A percentile compares a stretch with the other conserved stretches of the same genome.
These are phyloP conservation scores for Pentalonia nigronervosa DNA, from an alignment of 1,140 invertebrate genomes.

Conservation along the genomic window DNA sequence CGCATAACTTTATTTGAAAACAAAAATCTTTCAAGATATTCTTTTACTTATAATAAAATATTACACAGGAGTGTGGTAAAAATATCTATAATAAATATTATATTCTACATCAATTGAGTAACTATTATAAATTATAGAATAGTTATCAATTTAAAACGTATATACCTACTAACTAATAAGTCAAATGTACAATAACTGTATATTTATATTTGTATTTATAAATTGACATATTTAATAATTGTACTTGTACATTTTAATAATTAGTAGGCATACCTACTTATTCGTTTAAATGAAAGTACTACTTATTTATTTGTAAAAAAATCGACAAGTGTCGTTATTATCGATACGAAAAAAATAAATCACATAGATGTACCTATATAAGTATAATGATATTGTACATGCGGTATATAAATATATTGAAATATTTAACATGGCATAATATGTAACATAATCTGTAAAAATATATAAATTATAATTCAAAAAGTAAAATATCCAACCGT, in stretches of 20 bases:
- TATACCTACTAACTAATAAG: background rate
- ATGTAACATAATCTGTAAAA: background rate
- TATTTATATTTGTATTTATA: background rate
- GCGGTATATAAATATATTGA: background rate
- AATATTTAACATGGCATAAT: background rate
- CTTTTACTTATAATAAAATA: background rate
- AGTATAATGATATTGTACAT: no score
- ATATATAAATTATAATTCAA: background rate
- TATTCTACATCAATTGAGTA: background rate
- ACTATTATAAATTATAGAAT: background rate
- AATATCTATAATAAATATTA: background rate
- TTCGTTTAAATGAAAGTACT: background rate
- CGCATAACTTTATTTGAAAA: background rate
- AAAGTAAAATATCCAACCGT: background rate
- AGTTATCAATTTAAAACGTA: background rate
- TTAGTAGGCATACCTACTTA: background rate
- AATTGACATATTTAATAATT: background rate
- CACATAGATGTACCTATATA: background rate
- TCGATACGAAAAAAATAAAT: background rate
- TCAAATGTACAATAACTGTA: background rate
- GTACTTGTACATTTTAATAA: background rate
- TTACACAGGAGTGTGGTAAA: background rate
- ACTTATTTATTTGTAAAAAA: background rate
- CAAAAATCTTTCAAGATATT: background rate
- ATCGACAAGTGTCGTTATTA: background rate